phyloP scores from a whole-genome alignment of 2,113 vertebrate genomes.

The Myxocyprinus asiaticus region DNA sequence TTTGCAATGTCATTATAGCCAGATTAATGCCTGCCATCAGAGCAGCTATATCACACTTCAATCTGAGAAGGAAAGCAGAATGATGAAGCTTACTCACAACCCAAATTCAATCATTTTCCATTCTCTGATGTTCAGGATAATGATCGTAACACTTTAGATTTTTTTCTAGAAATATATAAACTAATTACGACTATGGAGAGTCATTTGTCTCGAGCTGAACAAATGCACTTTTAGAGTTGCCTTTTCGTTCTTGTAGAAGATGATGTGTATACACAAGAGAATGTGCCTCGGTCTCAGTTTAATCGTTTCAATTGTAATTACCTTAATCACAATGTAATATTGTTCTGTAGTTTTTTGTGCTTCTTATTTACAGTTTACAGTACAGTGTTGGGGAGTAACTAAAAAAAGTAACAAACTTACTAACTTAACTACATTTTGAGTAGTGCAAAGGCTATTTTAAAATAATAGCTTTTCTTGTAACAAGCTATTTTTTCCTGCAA shows the following conservation, averaged over 20 bases:
- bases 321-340: background rate
- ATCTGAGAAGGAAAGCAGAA: constrained; percentile 38
- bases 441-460: no score
- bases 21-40: constrained; percentile 45
- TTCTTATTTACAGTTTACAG: constrained; percentile 8
- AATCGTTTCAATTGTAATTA: background rate
- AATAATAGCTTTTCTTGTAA: no score
- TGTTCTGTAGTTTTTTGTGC: constrained; percentile 2
- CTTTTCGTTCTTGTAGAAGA: constrained; percentile 4
- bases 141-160: constrained; percentile 40
- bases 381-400: background rate
- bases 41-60: constrained; percentile 34
- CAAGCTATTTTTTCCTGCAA: no score
- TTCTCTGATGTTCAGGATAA: constrained; percentile 40
- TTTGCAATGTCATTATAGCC: constrained; percentile 43
- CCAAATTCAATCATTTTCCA: constrained; percentile 45
- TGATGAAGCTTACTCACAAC: constrained; percentile 37
- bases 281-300: background rate
- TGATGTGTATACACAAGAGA: background rate
- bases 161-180: constrained; percentile 32
- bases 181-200: constrained; percentile 34
- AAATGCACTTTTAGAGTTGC: constrained; percentile 26
- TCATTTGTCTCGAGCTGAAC: constrained; percentile 32
- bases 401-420: no score
- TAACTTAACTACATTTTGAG: no score